Evolutionary conservation across 2,888 invertebrate genomes (phyloP).

Genomic region (Dorcus hopei): DNA sequence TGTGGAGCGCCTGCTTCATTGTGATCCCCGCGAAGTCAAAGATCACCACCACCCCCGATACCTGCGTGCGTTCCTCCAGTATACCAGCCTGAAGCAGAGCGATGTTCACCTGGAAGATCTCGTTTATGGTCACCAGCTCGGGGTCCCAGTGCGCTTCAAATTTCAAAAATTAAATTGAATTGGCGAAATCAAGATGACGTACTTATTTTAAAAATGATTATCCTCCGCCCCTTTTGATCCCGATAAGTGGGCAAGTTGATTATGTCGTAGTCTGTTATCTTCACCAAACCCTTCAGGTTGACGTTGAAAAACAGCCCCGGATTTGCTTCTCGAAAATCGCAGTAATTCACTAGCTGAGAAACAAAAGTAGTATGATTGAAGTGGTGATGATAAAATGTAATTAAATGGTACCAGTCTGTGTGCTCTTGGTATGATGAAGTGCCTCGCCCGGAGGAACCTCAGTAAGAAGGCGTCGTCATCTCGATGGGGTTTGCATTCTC

Average conservation of each 20-base stretch:
- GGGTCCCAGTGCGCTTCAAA: constrained; percentile 71
- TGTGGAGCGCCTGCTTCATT: constrained; percentile 68
- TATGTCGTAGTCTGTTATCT: constrained; percentile 65
- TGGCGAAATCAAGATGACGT: constrained; percentile 12
- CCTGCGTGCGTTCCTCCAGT: constrained; percentile 70
- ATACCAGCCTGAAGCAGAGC: constrained; percentile 70
- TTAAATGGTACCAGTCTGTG: constrained; percentile 60
- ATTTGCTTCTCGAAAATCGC: constrained; percentile 71
- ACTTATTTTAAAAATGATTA: constrained; percentile 72
- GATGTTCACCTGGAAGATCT: constrained; percentile 70
- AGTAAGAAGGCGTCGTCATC: constrained; percentile 73
- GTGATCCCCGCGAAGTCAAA: constrained; percentile 72
- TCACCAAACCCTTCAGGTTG: constrained; percentile 60
- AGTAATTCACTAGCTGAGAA: constrained; percentile 71
- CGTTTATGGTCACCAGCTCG: constrained; percentile 60
- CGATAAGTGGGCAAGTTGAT: constrained; percentile 73
- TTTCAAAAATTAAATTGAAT: background rate
- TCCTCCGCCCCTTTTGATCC: constrained; percentile 69
- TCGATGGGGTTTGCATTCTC: constrained; percentile 70
- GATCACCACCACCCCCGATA: constrained; percentile 72
- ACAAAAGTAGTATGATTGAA: background rate
- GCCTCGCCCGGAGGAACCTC: constrained; percentile 71
- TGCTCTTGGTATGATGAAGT: constrained; percentile 67
- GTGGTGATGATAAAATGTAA: background rate
- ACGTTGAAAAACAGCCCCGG: constrained; percentile 66